These are phyloP conservation scores for Morelia viridis DNA, from an alignment of 2,797 vertebrate species.

Conservation along the genomic window DNA sequence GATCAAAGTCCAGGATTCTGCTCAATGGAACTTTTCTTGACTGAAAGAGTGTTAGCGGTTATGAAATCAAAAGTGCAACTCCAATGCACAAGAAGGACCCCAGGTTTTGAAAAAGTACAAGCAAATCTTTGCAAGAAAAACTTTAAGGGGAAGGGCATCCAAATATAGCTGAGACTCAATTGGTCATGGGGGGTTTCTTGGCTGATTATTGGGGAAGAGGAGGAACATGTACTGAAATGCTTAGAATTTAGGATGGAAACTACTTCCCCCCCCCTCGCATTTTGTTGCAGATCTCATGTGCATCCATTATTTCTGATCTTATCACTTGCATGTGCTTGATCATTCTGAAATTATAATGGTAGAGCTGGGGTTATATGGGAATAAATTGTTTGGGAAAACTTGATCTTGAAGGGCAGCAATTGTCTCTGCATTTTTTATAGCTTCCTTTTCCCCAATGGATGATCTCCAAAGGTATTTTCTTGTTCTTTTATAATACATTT, in stretches of 20 bases:
- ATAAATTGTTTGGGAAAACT: neutral
- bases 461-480: neutral
- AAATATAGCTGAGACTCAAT: neutral
- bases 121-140: neutral
- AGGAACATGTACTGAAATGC: neutral
- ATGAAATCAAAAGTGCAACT: neutral
- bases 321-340: constrained; percentile 17
- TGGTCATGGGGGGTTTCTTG: neutral
- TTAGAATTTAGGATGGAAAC: neutral
- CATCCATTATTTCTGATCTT: constrained; percentile 46
- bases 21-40: neutral
- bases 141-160: neutral
- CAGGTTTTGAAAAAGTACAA: neutral
- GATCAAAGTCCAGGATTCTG: neutral
- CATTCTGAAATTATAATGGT: neutral
- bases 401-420: neutral
- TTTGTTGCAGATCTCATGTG: neutral
- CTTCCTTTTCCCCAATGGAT: too few relatives aligned
- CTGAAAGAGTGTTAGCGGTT: neutral
- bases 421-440: neutral
- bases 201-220: neutral
- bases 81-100: neutral
- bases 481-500: neutral
- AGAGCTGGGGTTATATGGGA: neutral
- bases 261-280: neutral